These are phyloP conservation scores for Seriola aureovittata DNA, from an alignment of 2,113 vertebrate genomes.

Conservation along the genomic window DNA sequence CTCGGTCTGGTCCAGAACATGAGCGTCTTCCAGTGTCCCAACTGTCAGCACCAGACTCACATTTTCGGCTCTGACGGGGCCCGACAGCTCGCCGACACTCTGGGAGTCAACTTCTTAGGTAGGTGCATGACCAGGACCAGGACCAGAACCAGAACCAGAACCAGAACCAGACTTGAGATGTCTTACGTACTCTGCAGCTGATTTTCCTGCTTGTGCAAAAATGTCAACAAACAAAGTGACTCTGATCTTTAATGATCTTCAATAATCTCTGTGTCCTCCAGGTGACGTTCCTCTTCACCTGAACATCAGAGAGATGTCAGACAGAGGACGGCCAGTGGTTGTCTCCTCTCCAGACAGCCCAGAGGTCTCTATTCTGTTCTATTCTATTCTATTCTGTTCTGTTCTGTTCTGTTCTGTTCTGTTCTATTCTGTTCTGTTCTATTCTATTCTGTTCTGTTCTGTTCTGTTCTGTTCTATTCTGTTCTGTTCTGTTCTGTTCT, in stretches of 20 bases:
- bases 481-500: too few species aligned
- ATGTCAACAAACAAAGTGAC: too few species aligned
- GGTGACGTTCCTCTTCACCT: constrained; percentile 95
- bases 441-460: too few species aligned
- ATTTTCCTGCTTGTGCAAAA: too few species aligned
- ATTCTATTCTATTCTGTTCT: neutral
- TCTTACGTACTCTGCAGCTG: too few species aligned
- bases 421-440: too few species aligned
- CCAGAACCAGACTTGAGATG: too few species aligned
- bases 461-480: too few species aligned
- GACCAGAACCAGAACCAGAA: too few species aligned
- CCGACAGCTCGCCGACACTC: constrained; percentile 86
- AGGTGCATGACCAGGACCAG: constrained; percentile 14
- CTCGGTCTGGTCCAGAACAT: constrained; percentile 97
- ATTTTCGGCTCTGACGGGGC: constrained; percentile 95
- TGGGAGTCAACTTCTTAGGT: constrained; percentile 92
- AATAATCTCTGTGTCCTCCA: constrained; percentile 56
- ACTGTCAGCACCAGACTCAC: constrained; percentile 93
- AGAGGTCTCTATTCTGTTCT: constrained; percentile 83
- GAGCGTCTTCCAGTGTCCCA: constrained; percentile 97
- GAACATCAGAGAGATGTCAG: constrained; percentile 93
- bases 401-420: neutral
- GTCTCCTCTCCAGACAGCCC: constrained; percentile 92
- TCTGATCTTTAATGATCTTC: too few species aligned
- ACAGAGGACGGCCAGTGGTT: constrained; percentile 92